Percentiles rank a stretch among this genome's conserved stretches.
phyloP scores from a whole-genome alignment of 1,140 invertebrate species.

The Cydia strobilella region DNA sequence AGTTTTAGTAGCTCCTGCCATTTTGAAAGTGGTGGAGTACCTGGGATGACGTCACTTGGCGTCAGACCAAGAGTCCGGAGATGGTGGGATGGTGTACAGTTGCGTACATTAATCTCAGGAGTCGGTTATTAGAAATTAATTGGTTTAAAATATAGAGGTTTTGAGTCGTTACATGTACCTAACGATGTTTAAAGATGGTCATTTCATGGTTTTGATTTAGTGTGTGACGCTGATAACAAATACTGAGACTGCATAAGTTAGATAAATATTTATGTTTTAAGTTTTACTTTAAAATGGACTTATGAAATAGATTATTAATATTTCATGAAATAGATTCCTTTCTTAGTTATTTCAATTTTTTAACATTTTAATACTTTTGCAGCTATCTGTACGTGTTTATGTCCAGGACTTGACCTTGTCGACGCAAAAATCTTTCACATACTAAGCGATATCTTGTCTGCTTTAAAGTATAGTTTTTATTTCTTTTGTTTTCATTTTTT shows the following conservation, averaged over 20 bases:
- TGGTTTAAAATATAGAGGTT: conserved; percentile 13
- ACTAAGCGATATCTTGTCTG: not conserved
- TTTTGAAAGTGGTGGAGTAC: conserved; percentile 22
- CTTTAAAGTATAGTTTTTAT: not conserved
- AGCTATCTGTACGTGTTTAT: conserved; percentile 15
- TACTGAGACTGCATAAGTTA: not conserved
- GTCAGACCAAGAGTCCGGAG: conserved; percentile 50
- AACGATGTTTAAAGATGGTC: conserved; percentile 17
- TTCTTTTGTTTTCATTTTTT: no score
- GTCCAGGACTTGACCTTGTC: conserved; percentile 9
- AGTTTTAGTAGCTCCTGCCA: not conserved
- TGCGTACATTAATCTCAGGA: conserved; percentile 38
- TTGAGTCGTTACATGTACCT: conserved; percentile 1
- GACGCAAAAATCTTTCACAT: not conserved
- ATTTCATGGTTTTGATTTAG: conserved; percentile 22
- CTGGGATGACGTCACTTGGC: conserved; percentile 66
- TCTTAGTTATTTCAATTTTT: no score
- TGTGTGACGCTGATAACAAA: no score
- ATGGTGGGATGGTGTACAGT: conserved; percentile 56
- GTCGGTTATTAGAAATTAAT: conserved; percentile 20
- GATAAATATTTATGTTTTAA: not conserved
- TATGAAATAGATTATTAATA: no score
- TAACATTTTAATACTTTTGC: not conserved
- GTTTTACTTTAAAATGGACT: not conserved
- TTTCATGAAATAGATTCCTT: no score